These are phyloP conservation scores for Iphiclides podalirius DNA, from an alignment of 2,888 invertebrate genomes.

Conservation along the genomic window DNA sequence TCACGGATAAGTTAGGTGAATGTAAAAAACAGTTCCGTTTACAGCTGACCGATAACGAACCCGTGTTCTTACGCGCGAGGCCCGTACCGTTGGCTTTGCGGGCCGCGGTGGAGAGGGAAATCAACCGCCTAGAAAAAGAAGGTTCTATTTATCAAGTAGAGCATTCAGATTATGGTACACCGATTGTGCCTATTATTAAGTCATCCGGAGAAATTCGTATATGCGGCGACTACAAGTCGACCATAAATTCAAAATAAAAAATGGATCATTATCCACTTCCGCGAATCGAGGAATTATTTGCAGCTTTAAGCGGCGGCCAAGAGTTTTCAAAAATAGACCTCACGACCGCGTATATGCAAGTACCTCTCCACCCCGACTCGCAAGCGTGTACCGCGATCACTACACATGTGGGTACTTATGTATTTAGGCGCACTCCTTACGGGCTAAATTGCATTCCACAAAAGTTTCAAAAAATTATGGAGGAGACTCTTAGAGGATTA, in stretches of 20 bases:
- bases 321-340: slow-evolving; percentile 27
- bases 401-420: no score
- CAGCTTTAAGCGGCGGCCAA: slow-evolving; percentile 28
- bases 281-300: slow-evolving; percentile 27
- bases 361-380: slow-evolving; percentile 16
- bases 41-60: no score
- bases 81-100: slow-evolving; percentile 26
- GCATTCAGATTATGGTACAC: slow-evolving; percentile 27
- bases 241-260: slow-evolving; percentile 28
- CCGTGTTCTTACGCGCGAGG: no score
- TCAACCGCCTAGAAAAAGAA: slow-evolving; percentile 23
- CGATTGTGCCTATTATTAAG: slow-evolving; percentile 29
- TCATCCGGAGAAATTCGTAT: slow-evolving; percentile 25
- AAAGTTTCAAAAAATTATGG: no score
- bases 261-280: no score
- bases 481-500: no score
- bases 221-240: slow-evolving; percentile 28
- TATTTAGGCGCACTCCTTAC: slow-evolving; percentile 29
- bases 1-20: no score
- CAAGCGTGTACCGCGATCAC: no score
- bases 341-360: slow-evolving; percentile 29
- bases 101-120: slow-evolving; percentile 25
- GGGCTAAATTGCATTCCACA: slow-evolving; percentile 28
- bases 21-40: no score
- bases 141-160: slow-evolving; percentile 26